Evolutionary conservation across 1,140 invertebrate species (phyloP).

Genomic region (Helicoverpa armigera): DNA sequence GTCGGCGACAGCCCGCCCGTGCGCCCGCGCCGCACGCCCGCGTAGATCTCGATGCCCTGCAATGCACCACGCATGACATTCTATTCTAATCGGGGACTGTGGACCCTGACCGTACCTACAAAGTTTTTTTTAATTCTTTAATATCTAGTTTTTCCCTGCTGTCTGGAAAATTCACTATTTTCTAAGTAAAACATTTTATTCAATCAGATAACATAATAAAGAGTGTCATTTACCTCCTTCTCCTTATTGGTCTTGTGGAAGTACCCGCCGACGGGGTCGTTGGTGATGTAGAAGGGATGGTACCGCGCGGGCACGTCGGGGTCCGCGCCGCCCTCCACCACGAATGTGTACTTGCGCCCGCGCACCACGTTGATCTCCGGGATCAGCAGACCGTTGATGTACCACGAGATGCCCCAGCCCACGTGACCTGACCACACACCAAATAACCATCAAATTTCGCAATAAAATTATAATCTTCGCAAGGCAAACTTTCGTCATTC

Average conservation of each 20-base stretch:
- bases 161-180: too few relatives aligned
- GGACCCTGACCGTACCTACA: too few relatives aligned
- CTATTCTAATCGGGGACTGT: too few relatives aligned
- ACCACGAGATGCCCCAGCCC: conserved; percentile 98
- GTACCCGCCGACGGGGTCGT: conserved; percentile 96
- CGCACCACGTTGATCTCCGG: conserved; percentile 97
- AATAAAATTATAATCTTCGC: too few relatives aligned
- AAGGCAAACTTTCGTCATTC: too few relatives aligned
- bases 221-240: conserved; percentile 87
- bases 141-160: too few relatives aligned
- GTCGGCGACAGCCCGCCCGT: conserved; percentile 90
- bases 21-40: conserved; percentile 90
- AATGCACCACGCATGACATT: background rate
- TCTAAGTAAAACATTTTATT: too few relatives aligned
- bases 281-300: conserved; percentile 98
- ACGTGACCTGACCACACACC: conserved; percentile 90
- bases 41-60: conserved; percentile 93
- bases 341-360: conserved; percentile 96
- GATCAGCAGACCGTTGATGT: conserved; percentile 97
- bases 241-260: conserved; percentile 94
- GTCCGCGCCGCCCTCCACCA: conserved; percentile 95
- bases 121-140: background rate
- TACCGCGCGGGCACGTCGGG: conserved; percentile 93
- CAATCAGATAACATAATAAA: background rate
- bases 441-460: background rate